phyloP scores from a whole-genome alignment of 2,888 invertebrate genomes.

The Tuberolachnus salignus region DNA sequence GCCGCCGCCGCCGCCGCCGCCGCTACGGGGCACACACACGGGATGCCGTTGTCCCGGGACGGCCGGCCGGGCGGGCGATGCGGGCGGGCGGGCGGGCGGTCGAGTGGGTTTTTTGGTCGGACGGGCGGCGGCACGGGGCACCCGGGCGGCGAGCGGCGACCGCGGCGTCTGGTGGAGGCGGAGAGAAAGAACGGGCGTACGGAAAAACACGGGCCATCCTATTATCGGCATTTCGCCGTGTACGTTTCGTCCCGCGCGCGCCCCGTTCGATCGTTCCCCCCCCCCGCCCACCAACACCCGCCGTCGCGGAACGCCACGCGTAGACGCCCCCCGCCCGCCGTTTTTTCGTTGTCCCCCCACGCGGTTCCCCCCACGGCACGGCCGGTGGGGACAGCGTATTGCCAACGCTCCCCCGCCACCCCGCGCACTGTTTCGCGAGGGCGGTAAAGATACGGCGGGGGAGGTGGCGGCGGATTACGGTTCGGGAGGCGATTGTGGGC shows the following conservation, averaged over 20 bases:
- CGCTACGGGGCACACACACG: background rate
- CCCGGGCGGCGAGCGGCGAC: constrained; percentile 19
- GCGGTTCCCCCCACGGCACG: background rate
- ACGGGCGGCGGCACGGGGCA: background rate
- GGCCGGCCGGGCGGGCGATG: background rate
- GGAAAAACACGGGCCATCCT: constrained; percentile 51
- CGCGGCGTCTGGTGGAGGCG: background rate
- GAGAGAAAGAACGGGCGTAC: constrained; percentile 35
- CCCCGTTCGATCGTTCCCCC: constrained; percentile 9
- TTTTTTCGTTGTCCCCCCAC: constrained; percentile 17
- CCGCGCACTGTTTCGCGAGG: background rate
- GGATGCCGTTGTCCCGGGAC: background rate
- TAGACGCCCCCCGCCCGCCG: background rate
- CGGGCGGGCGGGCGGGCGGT: background rate
- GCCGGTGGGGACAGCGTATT: background rate
- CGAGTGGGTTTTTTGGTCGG: background rate
- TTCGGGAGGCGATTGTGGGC: background rate
- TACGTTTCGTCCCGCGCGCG: constrained; percentile 55
- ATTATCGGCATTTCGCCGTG: constrained; percentile 56
- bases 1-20: background rate
- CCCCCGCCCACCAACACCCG: background rate
- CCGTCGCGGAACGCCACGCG: background rate
- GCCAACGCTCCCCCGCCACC: no score
- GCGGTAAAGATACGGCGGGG: background rate
- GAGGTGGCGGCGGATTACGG: constrained; percentile 3